These are phyloP conservation scores for Dysmachus trigonus DNA, from an alignment of 2,888 invertebrate genomes.

Conservation along the genomic window DNA sequence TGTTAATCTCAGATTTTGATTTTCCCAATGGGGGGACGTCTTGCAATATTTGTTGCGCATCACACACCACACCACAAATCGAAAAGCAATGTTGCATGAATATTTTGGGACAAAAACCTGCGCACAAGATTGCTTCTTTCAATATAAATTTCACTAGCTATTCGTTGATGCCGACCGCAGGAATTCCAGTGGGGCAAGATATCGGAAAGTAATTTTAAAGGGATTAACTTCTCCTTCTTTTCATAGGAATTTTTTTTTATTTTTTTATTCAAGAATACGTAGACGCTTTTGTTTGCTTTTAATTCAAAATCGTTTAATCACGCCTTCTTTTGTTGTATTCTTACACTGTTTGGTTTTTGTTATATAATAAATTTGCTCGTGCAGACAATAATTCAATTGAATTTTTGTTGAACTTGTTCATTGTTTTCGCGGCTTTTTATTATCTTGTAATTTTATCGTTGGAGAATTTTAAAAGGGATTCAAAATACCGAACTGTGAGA, in stretches of 20 bases:
- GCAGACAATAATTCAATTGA: not conserved
- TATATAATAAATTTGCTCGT: too few relatives aligned
- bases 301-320: not conserved
- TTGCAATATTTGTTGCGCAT: not conserved
- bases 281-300: not conserved
- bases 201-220: not conserved
- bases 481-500: not conserved
- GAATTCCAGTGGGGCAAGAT: not conserved
- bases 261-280: not conserved
- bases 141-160: not conserved
- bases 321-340: not conserved
- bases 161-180: not conserved
- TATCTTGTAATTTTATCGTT: not conserved
- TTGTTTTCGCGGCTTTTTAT: not conserved
- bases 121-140: not conserved
- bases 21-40: not conserved
- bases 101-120: not conserved
- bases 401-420: not conserved
- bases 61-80: too few relatives aligned
- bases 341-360: not conserved
- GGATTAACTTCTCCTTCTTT: not conserved
- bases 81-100: not conserved
- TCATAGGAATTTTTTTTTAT: not conserved
- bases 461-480: not conserved
- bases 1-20: not conserved